Base-by-base conservation (phyloP, 2,113 vertebrate genomes). In the Crotophaga sulcirostris region DNA sequence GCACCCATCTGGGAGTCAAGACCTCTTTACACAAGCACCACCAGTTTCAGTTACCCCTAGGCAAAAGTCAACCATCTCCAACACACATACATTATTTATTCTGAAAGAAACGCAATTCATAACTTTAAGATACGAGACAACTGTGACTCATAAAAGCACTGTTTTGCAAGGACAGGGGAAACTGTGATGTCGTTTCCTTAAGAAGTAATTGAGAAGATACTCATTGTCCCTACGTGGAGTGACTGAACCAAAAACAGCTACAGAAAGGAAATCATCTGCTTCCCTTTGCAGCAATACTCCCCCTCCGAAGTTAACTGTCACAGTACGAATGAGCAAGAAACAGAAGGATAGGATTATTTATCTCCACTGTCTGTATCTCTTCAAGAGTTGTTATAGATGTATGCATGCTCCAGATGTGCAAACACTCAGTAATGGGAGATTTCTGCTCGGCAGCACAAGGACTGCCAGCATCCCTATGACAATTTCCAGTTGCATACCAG, bases 1-100 rank as follows among this genome's bases (percentile, higher is more conserved):
- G 94, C 95, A 92, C 81, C 88, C 84, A 95, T 58, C 78, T 23
- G 8, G 68, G 42, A 96, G 80, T 47, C 90, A 87, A 93, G 72
- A 93, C 70, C 77, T 96, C 90, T 91, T 62, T 69, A 68, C 21
- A 80, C 84, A 93, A 80, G 58, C 52, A 51, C 82, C 75, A 91
- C 26, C 60, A 84, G 84, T 33, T 86, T 77, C 79, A 63, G 7
- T 10, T 63, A 23, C 29, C 68, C 74, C 84, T 42, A 45, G 64
- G 84, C 84, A 82, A 87, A 59, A 72, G 78, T 51, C 66, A 88
- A 5, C 64, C 29, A 4, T 8, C 51, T 25, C 58, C 81, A 76
- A 15, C 1, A 51, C 20, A 79, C 2, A 10, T 6, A 49, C 1
- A 3, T n/a, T 31, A 54, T 80, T 72, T 55, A 45, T 82, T 90